Base-by-base conservation (phyloP, 2,797 vertebrate genomes). In the Ptychobarbus kaznakovi region DNA sequence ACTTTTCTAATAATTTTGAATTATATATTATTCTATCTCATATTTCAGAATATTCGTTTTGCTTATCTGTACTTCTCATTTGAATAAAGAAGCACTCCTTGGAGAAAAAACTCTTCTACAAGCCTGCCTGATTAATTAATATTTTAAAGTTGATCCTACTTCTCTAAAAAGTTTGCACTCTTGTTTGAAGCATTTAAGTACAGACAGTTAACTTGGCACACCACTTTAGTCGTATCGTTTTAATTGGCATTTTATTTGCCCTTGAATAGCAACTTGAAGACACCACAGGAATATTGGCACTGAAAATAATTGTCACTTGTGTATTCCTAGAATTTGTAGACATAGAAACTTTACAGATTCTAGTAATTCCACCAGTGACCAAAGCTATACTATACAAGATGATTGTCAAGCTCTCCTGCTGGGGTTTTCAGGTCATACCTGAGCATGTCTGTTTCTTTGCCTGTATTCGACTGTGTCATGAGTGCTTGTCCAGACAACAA, bases 101-200 rank as follows among this genome's bases (percentile, higher is more conserved):
- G 12, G 42, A 73, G n/a, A 73, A 73, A 35, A 75, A 22, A 1
- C 28, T 18, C 28, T 53, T 75, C 18, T 22, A 22, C 20, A 56
- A 38, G 20, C 6, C 73, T 76, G 49, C 20, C 74, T 13, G 9
- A 76, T 56, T 12, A 15, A 53, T 56, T 16, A 8, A 65, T 86
- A 73, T 75, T 88, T 89, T 91, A 80, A 90, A 87, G 87, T 81
- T 80, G 88, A 69, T 56, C 68, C 63, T 72, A 68, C 78, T 84
- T 81, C 83, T 42, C 53, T 53, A 78, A 88, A 68, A 80, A 81
- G 86, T 90, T 88, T 89, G 69, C 72, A 42, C 76, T 89, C 61
- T 86, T 89, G 88, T 91, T 91, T 89, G 66, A 88, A 87, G 77
- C 76, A 77, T 90, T 91, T 90, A 83, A 78, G 74, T 88, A 90